A percentile compares a stretch with the other conserved stretches of the same genome.
These are phyloP conservation scores for Poeciliopsis retropinna DNA, from an alignment of 2,113 vertebrate species.

Conservation along the genomic window DNA sequence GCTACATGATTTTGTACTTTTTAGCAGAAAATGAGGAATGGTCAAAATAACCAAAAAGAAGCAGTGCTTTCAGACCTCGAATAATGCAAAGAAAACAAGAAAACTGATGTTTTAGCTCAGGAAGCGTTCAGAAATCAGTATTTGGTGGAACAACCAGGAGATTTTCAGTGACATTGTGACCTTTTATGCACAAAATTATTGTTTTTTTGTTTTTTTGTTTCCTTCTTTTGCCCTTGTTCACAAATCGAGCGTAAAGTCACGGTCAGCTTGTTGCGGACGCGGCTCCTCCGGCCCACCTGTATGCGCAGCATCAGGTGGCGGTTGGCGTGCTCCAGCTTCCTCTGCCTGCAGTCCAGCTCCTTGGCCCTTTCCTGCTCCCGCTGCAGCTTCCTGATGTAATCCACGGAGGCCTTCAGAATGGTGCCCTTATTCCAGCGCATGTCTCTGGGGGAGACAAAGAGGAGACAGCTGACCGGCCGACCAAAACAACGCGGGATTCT, in stretches of 20 bases:
- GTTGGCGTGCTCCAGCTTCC: conserved; percentile 89
- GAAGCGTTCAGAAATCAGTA: no score
- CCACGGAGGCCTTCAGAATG: conserved; percentile 94
- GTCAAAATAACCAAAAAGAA: no score
- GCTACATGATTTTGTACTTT: no score
- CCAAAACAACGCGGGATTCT: conserved; percentile 47
- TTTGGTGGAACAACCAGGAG: no score
- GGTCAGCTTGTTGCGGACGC: background rate
- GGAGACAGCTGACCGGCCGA: conserved; percentile 64
- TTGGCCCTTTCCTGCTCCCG: conserved; percentile 92
- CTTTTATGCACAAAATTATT: background rate
- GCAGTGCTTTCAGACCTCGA: no score
- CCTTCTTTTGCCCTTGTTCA: no score
- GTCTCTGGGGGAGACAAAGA: conserved; percentile 83
- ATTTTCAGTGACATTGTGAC: background rate
- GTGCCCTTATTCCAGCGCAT: conserved; percentile 98
- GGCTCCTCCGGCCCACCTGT: conserved; percentile 65
- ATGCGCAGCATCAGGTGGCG: conserved; percentile 88
- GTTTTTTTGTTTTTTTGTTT: no score
- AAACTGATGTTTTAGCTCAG: no score
- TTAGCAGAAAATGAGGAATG: no score
- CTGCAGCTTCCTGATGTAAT: conserved; percentile 94
- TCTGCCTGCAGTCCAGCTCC: conserved; percentile 89
- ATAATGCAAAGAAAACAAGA: no score
- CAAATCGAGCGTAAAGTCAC: background rate